Evolutionary conservation across 1,140 invertebrate species (phyloP), one percentile per base, ranked within the genome.

Genomic region (Steinernema feltiae): DNA sequence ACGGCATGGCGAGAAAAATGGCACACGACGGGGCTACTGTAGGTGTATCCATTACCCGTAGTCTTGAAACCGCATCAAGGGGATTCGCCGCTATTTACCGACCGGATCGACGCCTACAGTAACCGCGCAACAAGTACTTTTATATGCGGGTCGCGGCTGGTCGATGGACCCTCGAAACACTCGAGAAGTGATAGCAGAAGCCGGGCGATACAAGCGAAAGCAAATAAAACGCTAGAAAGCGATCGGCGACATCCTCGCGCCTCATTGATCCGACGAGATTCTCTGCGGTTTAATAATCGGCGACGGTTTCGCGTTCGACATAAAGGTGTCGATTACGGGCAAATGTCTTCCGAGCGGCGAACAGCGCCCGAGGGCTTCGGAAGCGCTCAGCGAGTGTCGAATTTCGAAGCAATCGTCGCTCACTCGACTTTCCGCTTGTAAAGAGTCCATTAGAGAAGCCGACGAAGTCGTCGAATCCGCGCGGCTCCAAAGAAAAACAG

Each of bases 241-340:
- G 24, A 7, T 15, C 12, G 7, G 53, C 7, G 35, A 41, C 35
- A 41, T 41, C 35, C 7, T 41, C 35, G 18, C 18, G 7, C 7
- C 18, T 18, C 18, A 7, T 18, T 41, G 7, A 7, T n/a, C 7
- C 53, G 53, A 27, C 53, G 53, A 27, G 53, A 63, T 63, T 63
- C 24, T 7, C 35, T 63, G 53, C 53, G 53, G 53, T 63, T 63
- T 63, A 63, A 63, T 63, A 63, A 63, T 63, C 53, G 12, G 7
- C 53, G 53, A 15, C 53, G 53, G 15, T 63, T n/a, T 27, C 15
- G 7, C 18, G 35, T 18, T 41, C 7, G 53, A 15, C 53, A 12
- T 63, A 27, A 63, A 27, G 53, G 53, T 63, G 53, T 63, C 53
- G 53, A 63, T 63, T 63, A 63, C 53, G 15, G 53, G 53, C 53